Evolutionary conservation across 2,797 vertebrate species (phyloP).

Genomic region (Tadarida brasiliensis): DNA sequence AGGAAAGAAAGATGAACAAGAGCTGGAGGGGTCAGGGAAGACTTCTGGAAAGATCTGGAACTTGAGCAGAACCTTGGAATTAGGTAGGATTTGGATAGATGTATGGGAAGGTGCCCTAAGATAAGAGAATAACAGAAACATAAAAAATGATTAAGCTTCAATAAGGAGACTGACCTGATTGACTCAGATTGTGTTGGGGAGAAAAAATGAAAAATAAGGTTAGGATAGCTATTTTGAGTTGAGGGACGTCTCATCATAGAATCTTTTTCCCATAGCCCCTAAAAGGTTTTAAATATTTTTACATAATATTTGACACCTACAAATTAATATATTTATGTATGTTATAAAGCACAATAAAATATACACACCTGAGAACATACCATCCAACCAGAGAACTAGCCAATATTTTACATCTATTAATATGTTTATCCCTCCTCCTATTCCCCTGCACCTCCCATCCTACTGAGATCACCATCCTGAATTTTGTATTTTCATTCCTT

Average conservation of each 20-base stretch:
- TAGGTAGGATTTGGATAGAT: not conserved
- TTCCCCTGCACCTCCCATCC: not conserved
- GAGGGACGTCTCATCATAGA: not conserved
- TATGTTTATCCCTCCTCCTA: not conserved
- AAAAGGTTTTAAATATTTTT: not conserved
- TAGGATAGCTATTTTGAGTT: not conserved
- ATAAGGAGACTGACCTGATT: not conserved
- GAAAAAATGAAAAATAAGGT: not conserved
- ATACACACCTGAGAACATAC: not conserved
- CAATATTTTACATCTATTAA: not conserved
- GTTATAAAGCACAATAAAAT: not conserved
- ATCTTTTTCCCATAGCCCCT: not conserved
- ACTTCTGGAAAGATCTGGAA: slow-evolving; percentile 4
- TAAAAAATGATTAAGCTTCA: not conserved
- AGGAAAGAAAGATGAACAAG: not conserved
- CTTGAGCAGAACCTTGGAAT: slow-evolving; percentile 8
- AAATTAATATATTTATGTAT: not conserved
- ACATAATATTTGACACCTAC: not conserved
- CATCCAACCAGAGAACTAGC: not conserved
- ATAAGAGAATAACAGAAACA: not conserved
- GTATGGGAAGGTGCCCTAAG: not conserved
- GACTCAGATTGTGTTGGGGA: not conserved
- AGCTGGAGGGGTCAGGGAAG: not conserved
- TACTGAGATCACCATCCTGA: not conserved
- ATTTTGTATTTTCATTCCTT: not conserved